Conservation (phyloP, 2,888 invertebrate species). For the Folsomia candida region DNA sequence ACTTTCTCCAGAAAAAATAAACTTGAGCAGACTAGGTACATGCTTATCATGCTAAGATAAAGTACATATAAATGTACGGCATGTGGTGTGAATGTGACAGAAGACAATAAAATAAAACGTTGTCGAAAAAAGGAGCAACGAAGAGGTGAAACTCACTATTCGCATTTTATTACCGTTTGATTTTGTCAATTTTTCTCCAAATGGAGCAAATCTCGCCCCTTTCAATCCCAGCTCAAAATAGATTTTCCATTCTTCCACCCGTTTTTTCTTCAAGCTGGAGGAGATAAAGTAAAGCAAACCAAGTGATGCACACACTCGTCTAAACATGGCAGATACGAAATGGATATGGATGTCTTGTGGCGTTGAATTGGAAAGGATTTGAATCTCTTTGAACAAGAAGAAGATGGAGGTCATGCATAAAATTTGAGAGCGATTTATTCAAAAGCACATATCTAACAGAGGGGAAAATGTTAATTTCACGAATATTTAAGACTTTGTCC, state of each 20-base stretch:
- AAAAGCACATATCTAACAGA: too few species aligned
- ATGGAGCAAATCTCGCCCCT: neutral
- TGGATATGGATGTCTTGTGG: too few species aligned
- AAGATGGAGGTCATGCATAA: too few species aligned
- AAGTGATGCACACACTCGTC: too few species aligned
- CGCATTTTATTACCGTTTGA: slow-evolving; percentile 9
- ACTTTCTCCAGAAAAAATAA: neutral
- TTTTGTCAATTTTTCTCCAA: slow-evolving; percentile 9
- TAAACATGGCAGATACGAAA: too few species aligned
- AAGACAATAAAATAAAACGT: neutral
- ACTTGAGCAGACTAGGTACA: neutral
- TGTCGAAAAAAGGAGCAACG: neutral
- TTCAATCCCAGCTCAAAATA: neutral
- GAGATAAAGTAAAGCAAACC: too few species aligned
- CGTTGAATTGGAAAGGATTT: too few species aligned
- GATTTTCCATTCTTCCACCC: neutral
- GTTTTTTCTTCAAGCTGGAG: too few species aligned
- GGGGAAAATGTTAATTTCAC: too few species aligned
- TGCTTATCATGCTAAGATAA: neutral
- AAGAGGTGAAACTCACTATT: neutral
- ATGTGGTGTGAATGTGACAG: neutral
- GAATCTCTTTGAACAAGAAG: too few species aligned
- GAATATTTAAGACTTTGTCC: too few species aligned
- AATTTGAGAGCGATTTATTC: too few species aligned
- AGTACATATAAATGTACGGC: neutral